Evolutionary conservation across 2,797 vertebrate species (phyloP), one percentile per base, ranked within the genome.

Genomic region (Lagocephalus sceleratus): DNA sequence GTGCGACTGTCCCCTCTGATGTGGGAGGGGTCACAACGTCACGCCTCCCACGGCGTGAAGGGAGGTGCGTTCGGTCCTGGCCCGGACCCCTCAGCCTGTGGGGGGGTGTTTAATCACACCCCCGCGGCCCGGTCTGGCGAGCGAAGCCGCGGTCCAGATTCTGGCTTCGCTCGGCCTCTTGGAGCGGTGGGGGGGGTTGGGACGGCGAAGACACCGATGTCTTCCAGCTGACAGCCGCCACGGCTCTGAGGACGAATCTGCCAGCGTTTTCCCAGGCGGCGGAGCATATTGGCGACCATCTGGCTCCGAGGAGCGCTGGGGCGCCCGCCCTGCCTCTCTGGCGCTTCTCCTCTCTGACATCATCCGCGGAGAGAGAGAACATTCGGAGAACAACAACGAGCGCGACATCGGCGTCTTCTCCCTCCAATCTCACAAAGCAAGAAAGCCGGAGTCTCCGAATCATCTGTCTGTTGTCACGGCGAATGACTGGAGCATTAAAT

Each of bases 211-310:
- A 70, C 54, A 57, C 68, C 59, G 59, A 66, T 57, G 63, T 78
- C 63, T 70, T 67, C 65, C 53, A 71, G 67, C 63, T 72, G 76
- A 78, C 60, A 59, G 55, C 21, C 48, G 58, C 62, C 64, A 53
- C 51, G 68, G 63, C 70, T 55, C 64, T 57, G 59, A 69, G 72
- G 78, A 80, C 41, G 70, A 78, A 51, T 66, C 66, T 66, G 57
- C 61, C 60, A 64, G 78, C 69, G 60, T 78, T 79, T 71, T 83
- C 71, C 60, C 73, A 58, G 65, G 76, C 40, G 39, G 45, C 53
- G 1, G 67, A 75, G 56, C 81, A 83, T 85, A 86, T 86, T 85
- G 77, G 66, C 47, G 59, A 59, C 80, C 85, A 85, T 87, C 84
- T 87, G 85, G 66, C 73, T 75, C 65, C 47, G 14, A 73, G 73